Evolutionary conservation across 2,888 invertebrate genomes (phyloP).

Genomic region (Mimas tiliae): DNA sequence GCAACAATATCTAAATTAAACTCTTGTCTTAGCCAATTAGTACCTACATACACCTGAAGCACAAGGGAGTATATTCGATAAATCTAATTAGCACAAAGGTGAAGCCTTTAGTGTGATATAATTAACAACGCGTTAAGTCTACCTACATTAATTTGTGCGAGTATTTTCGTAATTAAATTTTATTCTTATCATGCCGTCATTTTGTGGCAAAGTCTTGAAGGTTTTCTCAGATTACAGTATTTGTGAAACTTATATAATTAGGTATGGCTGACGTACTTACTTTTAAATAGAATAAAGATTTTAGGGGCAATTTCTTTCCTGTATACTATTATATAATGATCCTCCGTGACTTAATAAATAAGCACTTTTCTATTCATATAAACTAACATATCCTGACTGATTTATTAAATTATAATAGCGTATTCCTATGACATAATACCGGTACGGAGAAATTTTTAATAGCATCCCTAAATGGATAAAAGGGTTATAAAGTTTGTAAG

Average conservation of each 20-base stretch:
- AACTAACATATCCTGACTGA: no score
- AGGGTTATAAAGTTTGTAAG: no score
- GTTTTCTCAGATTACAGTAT: neutral
- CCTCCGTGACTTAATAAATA: no score
- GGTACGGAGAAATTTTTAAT: no score
- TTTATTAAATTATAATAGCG: no score
- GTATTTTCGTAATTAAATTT: constrained; percentile 14
- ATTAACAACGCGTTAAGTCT: neutral
- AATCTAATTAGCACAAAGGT: neutral
- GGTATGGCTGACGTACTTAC: neutral
- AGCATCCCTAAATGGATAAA: no score
- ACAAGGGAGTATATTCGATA: neutral
- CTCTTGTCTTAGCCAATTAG: constrained; percentile 1
- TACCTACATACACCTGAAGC: neutral
- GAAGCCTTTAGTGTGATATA: neutral
- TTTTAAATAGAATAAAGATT: no score
- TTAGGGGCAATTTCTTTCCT: no score
- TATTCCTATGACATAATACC: no score
- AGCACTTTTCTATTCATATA: no score
- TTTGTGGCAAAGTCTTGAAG: neutral
- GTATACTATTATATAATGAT: no score
- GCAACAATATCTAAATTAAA: neutral
- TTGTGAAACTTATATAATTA: neutral
- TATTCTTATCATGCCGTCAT: neutral
- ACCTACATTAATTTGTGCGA: constrained; percentile 3